Evolutionary conservation across 2,797 vertebrate genomes (phyloP), one percentile per base, ranked within the genome.

Genomic region (Pogoniulus pusillus): DNA sequence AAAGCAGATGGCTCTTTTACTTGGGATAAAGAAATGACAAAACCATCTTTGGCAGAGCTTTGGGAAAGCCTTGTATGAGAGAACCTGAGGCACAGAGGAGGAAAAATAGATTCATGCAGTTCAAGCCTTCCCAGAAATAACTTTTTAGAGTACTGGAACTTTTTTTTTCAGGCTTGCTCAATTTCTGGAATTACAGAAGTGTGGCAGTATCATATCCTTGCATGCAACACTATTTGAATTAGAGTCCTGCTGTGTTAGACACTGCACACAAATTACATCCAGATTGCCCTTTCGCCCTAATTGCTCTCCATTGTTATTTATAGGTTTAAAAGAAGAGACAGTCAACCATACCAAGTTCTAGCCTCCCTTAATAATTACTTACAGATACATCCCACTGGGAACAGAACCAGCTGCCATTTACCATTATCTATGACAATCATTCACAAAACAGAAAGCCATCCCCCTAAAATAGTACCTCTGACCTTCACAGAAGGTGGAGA

Each of bases 251-350:
- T 94, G 91, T 83, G 70, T 66, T 83, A 94, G 89, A 66, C 90
- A 92, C 49, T 79, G 90, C 72, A 70, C 82, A 89, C 82, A 93
- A 93, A 93, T 94, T 94, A 89, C 76, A 91, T 87, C 87, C 92
- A 94, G 92, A 96, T 83, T 95, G 85, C 82, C 89, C 93, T 95
- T 94, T 94, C 91, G 79, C 91, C 91, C 82, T 95, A 94, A 96
- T 94, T 93, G 85, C 79, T 91, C 82, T 92, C 55, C 26, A 74
- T 89, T 93, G 87, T 93, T 94, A 94, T 91, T 96, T 94, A 93
- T 94, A 94, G 63, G 60, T 81, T 89, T 78, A 89, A 93, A 90
- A 90, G 60, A 82, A 78, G 64, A 87, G 66, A 93, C 35, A 53
- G 84, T 90, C 76, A 85, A 4, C 49, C 55, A 72, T 66, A 85